A percentile compares a stretch with the other conserved stretches of the same genome.
Conservation (phyloP, 2,888 invertebrate genomes). For the Cosmopolites sordidus region DNA sequence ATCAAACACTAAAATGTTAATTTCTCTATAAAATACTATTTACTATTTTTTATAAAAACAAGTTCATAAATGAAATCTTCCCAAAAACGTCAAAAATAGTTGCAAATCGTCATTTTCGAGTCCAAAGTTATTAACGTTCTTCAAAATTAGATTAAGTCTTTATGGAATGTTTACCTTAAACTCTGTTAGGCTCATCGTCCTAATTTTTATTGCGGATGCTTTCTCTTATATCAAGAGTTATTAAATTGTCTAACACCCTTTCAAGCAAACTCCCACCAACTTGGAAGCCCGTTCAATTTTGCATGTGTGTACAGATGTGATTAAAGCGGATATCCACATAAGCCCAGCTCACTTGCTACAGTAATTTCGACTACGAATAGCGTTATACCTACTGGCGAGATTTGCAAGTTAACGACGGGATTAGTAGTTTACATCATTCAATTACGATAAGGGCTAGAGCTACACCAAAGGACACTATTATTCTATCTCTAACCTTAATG, state of each 20-base stretch:
- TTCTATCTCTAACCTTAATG: no score
- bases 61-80: no score
- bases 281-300: background rate
- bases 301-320: background rate
- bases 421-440: background rate
- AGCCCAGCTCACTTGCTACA: background rate
- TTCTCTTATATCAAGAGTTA: background rate
- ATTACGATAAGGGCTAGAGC: background rate
- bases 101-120: no score
- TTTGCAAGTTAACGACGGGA: slow-evolving; percentile 1
- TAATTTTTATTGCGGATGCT: no score
- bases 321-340: background rate
- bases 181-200: no score
- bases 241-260: background rate
- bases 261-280: background rate
- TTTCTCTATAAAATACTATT: no score
- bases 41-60: no score
- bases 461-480: background rate
- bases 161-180: no score
- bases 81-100: no score
- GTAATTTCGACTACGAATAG: background rate
- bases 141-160: no score
- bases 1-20: no score
- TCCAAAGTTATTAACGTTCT: no score
- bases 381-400: background rate